A percentile compares a stretch with the other conserved stretches of the same genome.
Evolutionary conservation across 1,140 invertebrate genomes (phyloP).

Genomic region (Cotesia chilonis): DNA sequence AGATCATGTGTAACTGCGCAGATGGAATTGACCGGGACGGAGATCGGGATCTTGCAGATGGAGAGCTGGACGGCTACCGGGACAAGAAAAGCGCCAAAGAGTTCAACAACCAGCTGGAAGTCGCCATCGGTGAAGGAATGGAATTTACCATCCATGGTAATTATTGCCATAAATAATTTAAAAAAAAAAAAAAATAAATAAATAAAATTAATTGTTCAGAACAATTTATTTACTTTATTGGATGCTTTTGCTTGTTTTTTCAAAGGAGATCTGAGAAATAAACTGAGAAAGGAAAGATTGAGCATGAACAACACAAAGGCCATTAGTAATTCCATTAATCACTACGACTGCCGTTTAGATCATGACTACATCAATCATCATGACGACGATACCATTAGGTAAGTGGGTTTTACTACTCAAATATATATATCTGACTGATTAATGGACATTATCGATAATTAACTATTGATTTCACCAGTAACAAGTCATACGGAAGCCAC

Average conservation of each 20-base stretch:
- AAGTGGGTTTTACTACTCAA: slow-evolving; percentile 29
- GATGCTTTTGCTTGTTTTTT: slow-evolving; percentile 43
- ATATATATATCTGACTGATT: not conserved
- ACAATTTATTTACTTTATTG: slow-evolving; percentile 11
- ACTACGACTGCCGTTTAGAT: slow-evolving; percentile 78
- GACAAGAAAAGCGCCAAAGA: slow-evolving; percentile 87
- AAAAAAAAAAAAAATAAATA: slow-evolving; percentile 15
- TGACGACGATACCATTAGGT: slow-evolving; percentile 68
- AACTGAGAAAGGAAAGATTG: slow-evolving; percentile 78
- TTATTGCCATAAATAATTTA: slow-evolving; percentile 22
- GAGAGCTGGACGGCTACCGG: slow-evolving; percentile 76
- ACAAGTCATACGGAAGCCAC: slow-evolving; percentile 92
- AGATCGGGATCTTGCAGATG: slow-evolving; percentile 84
- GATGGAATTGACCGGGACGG: slow-evolving; percentile 68
- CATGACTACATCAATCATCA: slow-evolving; percentile 76
- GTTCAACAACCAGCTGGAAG: slow-evolving; percentile 77
- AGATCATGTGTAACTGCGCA: slow-evolving; percentile 58
- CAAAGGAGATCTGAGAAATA: slow-evolving; percentile 76
- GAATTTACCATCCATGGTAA: slow-evolving; percentile 89
- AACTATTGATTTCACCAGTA: slow-evolving; percentile 68
- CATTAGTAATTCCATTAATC: slow-evolving; percentile 75
- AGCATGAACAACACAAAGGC: slow-evolving; percentile 78
- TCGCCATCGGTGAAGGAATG: slow-evolving; percentile 89
- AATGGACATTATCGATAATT: slow-evolving; percentile 20
- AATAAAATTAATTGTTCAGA: slow-evolving; percentile 29